These are phyloP conservation scores for Ictinia mississippiensis DNA, from an alignment of 2,797 vertebrate species.

Conservation along the genomic window DNA sequence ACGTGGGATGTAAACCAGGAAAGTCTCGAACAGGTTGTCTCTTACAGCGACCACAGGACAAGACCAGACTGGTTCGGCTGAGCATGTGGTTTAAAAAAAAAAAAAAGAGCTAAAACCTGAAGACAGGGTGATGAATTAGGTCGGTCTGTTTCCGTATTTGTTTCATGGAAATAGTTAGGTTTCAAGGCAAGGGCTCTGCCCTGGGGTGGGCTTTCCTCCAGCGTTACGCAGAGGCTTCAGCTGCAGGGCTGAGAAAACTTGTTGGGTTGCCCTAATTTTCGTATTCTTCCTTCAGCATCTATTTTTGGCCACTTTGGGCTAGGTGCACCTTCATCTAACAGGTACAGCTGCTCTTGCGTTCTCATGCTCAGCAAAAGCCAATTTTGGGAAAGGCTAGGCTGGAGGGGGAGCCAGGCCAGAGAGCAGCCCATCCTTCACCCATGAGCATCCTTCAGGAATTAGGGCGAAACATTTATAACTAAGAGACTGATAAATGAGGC, in stretches of 20 bases:
- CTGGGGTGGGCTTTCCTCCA: neutral
- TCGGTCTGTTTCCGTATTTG: rapidly evolving
- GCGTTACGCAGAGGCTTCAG: neutral
- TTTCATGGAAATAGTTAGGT: neutral
- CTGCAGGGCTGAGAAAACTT: neutral
- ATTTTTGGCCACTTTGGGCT: neutral
- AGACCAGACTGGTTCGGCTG: neutral
- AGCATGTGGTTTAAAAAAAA: neutral
- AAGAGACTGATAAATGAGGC: neutral
- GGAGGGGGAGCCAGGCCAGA: neutral
- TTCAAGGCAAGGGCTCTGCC: neutral
- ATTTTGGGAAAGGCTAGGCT: neutral
- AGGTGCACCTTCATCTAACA: neutral
- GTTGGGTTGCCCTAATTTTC: neutral
- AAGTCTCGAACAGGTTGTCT: neutral
- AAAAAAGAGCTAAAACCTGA: neutral
- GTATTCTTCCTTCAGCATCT: neutral
- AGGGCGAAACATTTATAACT: neutral
- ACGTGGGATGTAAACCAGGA: neutral
- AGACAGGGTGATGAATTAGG: neutral
- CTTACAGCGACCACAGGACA: neutral
- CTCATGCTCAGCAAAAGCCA: neutral
- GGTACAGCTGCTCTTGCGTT: neutral
- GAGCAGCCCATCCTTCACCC: neutral
- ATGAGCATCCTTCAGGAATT: neutral